Evolutionary conservation across 2,888 invertebrate species (phyloP).

Genomic region (Habroteleia sp.): DNA sequence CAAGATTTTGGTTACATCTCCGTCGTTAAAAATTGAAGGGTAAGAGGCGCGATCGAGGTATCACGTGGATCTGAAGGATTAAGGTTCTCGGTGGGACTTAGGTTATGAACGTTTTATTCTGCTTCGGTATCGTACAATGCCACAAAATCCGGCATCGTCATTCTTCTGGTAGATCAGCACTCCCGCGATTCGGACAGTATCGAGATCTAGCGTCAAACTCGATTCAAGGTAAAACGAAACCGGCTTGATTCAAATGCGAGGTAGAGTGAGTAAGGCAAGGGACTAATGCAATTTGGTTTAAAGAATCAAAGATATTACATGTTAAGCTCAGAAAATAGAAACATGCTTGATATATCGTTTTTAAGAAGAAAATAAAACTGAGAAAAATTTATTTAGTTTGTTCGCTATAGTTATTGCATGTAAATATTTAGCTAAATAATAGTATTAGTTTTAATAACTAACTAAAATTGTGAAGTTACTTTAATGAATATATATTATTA

Average conservation of each 20-base stretch:
- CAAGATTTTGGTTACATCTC: slow-evolving; percentile 37
- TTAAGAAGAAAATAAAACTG: slow-evolving; percentile 23
- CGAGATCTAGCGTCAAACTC: slow-evolving; percentile 79
- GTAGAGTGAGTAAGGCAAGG: slow-evolving; percentile 34
- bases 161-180: slow-evolving; percentile 70
- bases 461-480: too few relatives aligned
- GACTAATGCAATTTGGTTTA: slow-evolving; percentile 53
- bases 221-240: slow-evolving; percentile 70
- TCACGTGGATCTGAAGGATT: slow-evolving; percentile 55
- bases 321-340: slow-evolving; percentile 32
- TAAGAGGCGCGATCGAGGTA: slow-evolving; percentile 49
- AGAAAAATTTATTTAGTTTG: slow-evolving; percentile 16
- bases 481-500: too few relatives aligned
- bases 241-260: slow-evolving; percentile 49
- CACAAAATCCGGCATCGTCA: slow-evolving; percentile 75
- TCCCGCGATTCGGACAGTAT: slow-evolving; percentile 74
- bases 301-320: slow-evolving; percentile 49
- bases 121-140: slow-evolving; percentile 58
- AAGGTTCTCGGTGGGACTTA: slow-evolving; percentile 54
- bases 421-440: too few relatives aligned
- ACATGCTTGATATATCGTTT: slow-evolving; percentile 29
- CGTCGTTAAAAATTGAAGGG: slow-evolving; percentile 53
- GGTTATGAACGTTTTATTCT: slow-evolving; percentile 60
- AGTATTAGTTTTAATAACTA: too few relatives aligned
- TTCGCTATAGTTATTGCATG: too few relatives aligned